Conservation (phyloP, 2,888 invertebrate genomes). For the Apocheima hispidaria region DNA sequence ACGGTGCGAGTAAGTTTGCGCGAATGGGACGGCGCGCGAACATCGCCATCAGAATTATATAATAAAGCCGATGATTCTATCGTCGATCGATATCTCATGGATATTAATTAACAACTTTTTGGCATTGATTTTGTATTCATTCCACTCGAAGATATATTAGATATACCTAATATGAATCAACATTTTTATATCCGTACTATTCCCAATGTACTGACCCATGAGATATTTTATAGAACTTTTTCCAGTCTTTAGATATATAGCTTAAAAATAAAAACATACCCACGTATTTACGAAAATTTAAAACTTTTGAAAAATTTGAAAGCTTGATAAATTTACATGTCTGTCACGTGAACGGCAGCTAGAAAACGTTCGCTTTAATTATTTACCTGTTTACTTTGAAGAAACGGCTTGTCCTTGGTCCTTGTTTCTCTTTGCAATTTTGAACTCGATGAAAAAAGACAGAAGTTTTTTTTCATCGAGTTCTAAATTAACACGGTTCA, state of each 20-base stretch:
- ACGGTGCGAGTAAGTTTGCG: no score
- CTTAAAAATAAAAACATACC: constrained; percentile 40
- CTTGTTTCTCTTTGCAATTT: neutral
- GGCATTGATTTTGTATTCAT: constrained; percentile 6
- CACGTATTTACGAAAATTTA: constrained; percentile 1
- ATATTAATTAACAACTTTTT: neutral
- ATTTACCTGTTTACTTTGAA: neutral
- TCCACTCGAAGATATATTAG: constrained; percentile 1
- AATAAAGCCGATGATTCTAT: no score
- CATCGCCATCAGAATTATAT: no score
- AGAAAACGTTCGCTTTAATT: neutral
- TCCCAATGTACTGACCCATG: constrained; percentile 52
- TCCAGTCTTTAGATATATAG: constrained; percentile 53
- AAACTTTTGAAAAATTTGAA: neutral
- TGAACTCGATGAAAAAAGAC: neutral
- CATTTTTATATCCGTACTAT: constrained; percentile 53
- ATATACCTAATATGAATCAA: constrained; percentile 28
- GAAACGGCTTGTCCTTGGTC: neutral
- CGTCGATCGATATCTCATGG: no score
- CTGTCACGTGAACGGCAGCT: no score
- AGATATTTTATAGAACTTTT: constrained; percentile 70
- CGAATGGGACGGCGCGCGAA: no score
- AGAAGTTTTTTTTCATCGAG: neutral
- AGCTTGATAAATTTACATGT: neutral
- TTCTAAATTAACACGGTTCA: no score